Evolutionary conservation across 2,797 vertebrate genomes (phyloP).

Genomic region (Megaceryle alcyon): DNA sequence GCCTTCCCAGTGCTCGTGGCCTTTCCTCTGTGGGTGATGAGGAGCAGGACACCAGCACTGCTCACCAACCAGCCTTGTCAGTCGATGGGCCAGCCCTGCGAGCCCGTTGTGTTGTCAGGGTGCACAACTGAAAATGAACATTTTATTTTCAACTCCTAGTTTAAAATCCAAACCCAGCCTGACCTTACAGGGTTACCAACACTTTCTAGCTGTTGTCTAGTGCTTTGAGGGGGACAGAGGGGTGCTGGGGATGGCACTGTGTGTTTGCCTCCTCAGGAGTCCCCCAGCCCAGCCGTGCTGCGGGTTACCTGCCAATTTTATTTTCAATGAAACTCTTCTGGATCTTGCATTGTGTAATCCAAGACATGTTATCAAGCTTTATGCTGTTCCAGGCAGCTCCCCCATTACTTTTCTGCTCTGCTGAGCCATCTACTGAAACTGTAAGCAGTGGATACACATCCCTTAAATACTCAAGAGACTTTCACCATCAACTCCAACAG

Average conservation of each 20-base stretch:
- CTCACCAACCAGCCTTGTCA: neutral
- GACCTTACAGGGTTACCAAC: neutral
- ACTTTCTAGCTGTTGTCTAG: neutral
- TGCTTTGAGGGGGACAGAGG: neutral
- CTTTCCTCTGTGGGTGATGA: rapidly evolving
- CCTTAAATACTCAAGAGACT: neutral
- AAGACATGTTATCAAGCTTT: neutral
- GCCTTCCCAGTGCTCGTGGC: rapidly evolving
- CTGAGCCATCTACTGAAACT: neutral
- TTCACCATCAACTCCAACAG: neutral
- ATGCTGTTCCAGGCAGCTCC: neutral
- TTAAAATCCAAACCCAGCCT: neutral
- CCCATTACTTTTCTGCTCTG: rapidly evolving
- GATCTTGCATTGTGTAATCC: neutral
- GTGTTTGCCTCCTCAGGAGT: rapidly evolving
- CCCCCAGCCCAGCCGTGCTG: too few species aligned
- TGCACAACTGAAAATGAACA: neutral
- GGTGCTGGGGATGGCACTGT: neutral
- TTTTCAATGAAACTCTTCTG: neutral
- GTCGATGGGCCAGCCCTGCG: rapidly evolving
- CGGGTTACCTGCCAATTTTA: neutral
- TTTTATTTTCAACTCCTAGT: neutral
- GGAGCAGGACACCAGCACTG: too few species aligned
- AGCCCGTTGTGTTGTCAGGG: too few species aligned
- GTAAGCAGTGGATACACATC: neutral